Evolutionary conservation across 2,797 vertebrate genomes (phyloP), one percentile per base, ranked within the genome.

Genomic region (Neopelma chrysocephalum): DNA sequence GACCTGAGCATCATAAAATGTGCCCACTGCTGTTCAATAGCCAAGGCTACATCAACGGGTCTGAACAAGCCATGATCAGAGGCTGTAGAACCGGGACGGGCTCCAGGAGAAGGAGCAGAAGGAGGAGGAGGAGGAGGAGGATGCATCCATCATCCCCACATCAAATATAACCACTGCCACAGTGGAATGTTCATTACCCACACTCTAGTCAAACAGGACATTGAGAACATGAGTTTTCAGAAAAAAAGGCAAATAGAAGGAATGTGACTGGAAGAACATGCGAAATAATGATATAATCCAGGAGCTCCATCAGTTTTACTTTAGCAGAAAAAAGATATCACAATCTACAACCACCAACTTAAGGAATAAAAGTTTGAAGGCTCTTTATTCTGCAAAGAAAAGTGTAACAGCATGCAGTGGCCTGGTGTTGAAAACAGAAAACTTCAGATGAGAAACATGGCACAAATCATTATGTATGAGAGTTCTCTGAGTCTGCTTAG

Each of bases 1-100:
- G 20, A 48, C 15, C n/a, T 22, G 17, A 83, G 18, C 8, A 32
- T 65, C 36, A 34, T n/a, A 65, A 94, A 90, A 89, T 64, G n/a
- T 15, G 14, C 26, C 53, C 4, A 8, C 32, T 75, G 31, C 20
- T 93, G 48, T 71, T 92, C 40, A 50, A 7, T 15, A 72, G 13
- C 11, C 45, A 31, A 4, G 0, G 0, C 20, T 43, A 16, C 32
- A 54, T 9, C 47, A 66, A 20, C 0, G 7, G 58, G 11, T 31
- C 34, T 42, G 43, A 79, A 62, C 0, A 3, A 84, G 31, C 43
- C 40, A 36, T 48, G 51, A 47, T 27, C 9, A 31, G 62, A 25
- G 27, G 12, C 50, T 72, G 58, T 36, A 82, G 69, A 72, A 50
- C 3, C 32, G 72, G n/a, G 54, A 79, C 4, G 38, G 47, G 17